phyloP scores from a whole-genome alignment of 2,797 vertebrate species.

The Todus mexicanus region DNA sequence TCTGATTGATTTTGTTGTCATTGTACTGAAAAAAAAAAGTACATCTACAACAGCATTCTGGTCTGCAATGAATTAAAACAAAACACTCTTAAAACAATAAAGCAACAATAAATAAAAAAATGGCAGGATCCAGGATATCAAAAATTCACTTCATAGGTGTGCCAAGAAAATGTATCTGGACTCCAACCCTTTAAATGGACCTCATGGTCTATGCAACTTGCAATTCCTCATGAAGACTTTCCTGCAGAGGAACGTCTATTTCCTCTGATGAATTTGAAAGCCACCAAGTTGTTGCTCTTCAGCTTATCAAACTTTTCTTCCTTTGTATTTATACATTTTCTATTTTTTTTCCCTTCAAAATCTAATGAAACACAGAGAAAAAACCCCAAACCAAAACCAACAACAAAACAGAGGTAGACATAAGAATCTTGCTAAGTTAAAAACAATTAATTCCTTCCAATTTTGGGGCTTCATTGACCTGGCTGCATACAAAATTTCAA shows the following conservation, averaged over 20 bases:
- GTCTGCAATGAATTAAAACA: not conserved
- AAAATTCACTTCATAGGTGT: not conserved
- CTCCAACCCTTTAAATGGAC: not conserved
- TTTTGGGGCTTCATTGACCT: not conserved
- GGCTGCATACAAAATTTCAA: not conserved
- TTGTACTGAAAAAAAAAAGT: not conserved
- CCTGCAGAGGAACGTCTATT: not conserved
- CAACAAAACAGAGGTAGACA: not conserved
- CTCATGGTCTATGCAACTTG: not conserved
- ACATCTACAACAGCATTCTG: not conserved
- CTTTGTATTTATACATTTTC: no score
- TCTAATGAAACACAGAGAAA: not conserved
- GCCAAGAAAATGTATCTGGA: not conserved
- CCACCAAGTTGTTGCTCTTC: not conserved
- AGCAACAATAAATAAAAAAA: not conserved
- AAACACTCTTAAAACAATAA: not conserved
- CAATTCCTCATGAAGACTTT: not conserved
- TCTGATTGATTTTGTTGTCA: not conserved
- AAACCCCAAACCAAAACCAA: not conserved
- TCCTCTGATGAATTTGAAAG: not conserved
- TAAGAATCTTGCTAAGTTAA: not conserved
- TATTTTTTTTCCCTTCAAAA: not conserved
- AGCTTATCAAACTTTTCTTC: not conserved
- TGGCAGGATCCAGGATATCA: not conserved
- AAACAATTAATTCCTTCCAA: not conserved